Conservation (phyloP, 2,797 vertebrate species). For the Takifugu ocellatus region DNA sequence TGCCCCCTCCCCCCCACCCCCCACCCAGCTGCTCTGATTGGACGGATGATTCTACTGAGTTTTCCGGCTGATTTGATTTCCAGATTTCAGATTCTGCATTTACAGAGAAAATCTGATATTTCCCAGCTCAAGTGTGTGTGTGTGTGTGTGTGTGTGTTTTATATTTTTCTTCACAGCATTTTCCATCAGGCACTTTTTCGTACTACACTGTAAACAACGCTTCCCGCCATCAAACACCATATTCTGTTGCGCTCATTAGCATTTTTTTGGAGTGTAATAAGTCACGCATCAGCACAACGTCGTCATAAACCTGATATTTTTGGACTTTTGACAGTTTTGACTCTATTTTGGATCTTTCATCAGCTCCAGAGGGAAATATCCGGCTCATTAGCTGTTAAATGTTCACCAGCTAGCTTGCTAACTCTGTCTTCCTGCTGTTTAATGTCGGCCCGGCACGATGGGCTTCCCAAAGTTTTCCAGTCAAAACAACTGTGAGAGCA, state of each 20-base stretch:
- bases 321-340: no score
- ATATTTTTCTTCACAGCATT: no score
- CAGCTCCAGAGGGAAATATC: neutral
- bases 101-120: conserved; percentile 3
- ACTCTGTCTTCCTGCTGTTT: neutral
- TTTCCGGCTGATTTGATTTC: conserved; percentile 30
- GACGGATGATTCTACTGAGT: conserved; percentile 45
- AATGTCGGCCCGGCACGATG: neutral
- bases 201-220: no score
- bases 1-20: conserved; percentile 2
- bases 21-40: conserved; percentile 52
- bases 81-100: conserved; percentile 48
- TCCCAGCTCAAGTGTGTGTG: no score
- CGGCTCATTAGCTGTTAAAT: neutral
- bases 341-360: conserved; percentile 1
- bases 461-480: neutral
- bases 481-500: neutral
- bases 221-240: no score
- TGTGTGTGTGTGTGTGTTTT: no score
- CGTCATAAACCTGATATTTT: neutral
- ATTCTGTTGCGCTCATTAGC: no score
- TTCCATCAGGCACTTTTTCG: no score
- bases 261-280: no score
- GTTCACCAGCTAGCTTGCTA: neutral
- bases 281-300: no score